phyloP scores from a whole-genome alignment of 2,113 vertebrate species.

The Urocitellus parryii region DNA sequence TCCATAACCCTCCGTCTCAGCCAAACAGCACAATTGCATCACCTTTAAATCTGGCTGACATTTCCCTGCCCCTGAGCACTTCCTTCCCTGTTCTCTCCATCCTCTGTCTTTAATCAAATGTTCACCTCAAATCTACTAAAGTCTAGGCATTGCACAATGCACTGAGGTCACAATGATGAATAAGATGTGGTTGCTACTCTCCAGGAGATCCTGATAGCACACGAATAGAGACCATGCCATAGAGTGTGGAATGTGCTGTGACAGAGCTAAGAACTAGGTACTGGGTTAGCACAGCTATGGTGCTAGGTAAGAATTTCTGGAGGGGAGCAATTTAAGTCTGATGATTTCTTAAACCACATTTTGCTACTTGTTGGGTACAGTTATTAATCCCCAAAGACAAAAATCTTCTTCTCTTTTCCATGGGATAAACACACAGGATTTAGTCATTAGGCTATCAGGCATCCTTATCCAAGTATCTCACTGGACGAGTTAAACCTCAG shows the following conservation, averaged over 20 bases:
- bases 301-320: neutral
- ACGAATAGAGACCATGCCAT: neutral
- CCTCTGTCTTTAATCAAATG: neutral
- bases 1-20: neutral
- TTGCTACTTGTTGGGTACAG: neutral
- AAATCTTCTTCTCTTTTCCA: constrained; percentile 27
- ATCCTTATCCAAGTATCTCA: neutral
- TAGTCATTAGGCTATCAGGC: no score
- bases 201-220: neutral
- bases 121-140: neutral
- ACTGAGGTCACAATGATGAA: neutral
- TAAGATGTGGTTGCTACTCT: neutral
- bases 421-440: neutral
- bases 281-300: neutral
- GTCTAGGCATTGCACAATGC: neutral
- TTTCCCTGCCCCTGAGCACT: neutral
- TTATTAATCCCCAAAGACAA: neutral
- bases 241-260: neutral
- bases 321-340: neutral
- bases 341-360: neutral
- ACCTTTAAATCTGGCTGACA: neutral
- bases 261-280: neutral
- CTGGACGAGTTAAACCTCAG: neutral
- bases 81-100: neutral
- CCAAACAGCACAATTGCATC: neutral